Conservation (phyloP, 2,888 invertebrate species). For the Plagodis pulveraria region DNA sequence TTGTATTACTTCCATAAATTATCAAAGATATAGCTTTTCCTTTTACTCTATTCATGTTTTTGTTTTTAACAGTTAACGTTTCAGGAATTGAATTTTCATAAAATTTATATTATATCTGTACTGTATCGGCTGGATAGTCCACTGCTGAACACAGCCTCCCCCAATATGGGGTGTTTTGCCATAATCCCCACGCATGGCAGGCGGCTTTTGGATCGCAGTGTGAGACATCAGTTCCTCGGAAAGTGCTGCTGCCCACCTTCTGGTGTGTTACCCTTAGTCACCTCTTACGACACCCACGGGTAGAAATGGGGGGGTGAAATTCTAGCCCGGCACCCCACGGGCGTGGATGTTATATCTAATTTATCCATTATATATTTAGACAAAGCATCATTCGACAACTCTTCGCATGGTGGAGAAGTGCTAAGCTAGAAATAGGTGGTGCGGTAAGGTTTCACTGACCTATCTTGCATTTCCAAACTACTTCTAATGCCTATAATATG, state of each 20-base stretch:
- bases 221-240: no score
- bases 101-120: constrained; percentile 72
- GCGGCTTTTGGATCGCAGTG: no score
- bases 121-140: no score
- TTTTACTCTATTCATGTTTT: constrained; percentile 74
- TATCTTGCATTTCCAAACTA: constrained; percentile 89
- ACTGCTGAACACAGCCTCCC: no score
- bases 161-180: no score
- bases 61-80: constrained; percentile 77
- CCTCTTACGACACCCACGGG: no score
- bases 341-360: constrained; percentile 77
- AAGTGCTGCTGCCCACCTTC: no score
- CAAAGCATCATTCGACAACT: constrained; percentile 86
- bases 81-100: constrained; percentile 79
- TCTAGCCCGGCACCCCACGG: no score
- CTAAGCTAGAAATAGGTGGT: constrained; percentile 91
- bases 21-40: constrained; percentile 79
- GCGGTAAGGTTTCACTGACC: constrained; percentile 92
- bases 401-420: constrained; percentile 89
- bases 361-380: constrained; percentile 82
- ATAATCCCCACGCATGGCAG: no score
- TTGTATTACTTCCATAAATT: constrained; percentile 80
- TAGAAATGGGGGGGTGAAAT: no score
- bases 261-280: no score
- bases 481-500: constrained; percentile 91